Evolutionary conservation across 2,888 invertebrate genomes (phyloP).

Genomic region (Drosophila nr. perissopoda): DNA sequence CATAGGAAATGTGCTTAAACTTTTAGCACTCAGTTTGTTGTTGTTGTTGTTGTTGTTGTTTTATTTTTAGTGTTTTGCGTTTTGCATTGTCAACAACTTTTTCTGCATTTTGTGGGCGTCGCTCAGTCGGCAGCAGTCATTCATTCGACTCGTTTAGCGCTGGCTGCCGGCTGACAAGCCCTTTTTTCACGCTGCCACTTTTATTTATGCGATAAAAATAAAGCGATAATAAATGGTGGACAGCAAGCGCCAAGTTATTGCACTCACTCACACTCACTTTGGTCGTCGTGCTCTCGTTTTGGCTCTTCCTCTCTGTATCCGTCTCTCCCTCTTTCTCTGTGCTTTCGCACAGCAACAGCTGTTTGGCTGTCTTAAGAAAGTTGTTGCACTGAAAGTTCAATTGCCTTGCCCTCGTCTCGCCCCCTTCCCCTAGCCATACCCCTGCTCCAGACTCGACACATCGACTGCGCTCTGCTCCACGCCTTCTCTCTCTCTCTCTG

Average conservation of each 20-base stretch:
- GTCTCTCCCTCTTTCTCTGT: slow-evolving; percentile 8
- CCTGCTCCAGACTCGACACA: slow-evolving; percentile 10
- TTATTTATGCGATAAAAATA: slow-evolving; percentile 81
- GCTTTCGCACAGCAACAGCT: slow-evolving; percentile 60
- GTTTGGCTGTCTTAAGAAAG: slow-evolving; percentile 71
- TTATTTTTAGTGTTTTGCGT: slow-evolving; percentile 11
- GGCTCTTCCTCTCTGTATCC: background rate
- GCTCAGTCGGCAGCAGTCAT: slow-evolving; percentile 7
- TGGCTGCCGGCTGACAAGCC: slow-evolving; percentile 65
- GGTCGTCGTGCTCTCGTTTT: background rate
- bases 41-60: slow-evolving; percentile 2
- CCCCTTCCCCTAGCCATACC: slow-evolving; percentile 31
- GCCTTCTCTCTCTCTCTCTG: slow-evolving; percentile 5
- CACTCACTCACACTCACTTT: slow-evolving; percentile 51
- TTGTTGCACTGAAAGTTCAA: slow-evolving; percentile 76
- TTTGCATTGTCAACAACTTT: slow-evolving; percentile 31
- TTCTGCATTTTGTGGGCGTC: slow-evolving; percentile 31
- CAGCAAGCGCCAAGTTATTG: slow-evolving; percentile 74
- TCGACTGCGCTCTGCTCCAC: slow-evolving; percentile 18
- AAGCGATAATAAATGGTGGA: slow-evolving; percentile 77
- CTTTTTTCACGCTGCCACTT: slow-evolving; percentile 69
- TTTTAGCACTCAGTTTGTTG: slow-evolving; percentile 44
- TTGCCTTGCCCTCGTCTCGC: slow-evolving; percentile 65
- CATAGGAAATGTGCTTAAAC: slow-evolving; percentile 73
- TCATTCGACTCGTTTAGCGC: slow-evolving; percentile 36